Percentiles rank a stretch among this genome's conserved stretches.
Conservation (phyloP, 2,113 vertebrate genomes). For the Pomatorhinus ruficollis region DNA sequence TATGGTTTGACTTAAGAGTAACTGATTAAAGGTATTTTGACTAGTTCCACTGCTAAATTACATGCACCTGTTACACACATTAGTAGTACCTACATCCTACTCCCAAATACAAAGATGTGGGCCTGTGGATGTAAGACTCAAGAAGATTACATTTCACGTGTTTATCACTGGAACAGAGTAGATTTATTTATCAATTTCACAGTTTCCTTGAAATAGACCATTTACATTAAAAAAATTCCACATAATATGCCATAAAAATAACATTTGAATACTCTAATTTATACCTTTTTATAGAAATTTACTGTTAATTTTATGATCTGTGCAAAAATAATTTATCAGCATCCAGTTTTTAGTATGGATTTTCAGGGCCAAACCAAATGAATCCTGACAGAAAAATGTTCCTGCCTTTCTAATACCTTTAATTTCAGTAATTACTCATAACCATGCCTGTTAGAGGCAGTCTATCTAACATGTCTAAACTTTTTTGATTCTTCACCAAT, state of each 20-base stretch:
- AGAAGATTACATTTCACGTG: slow-evolving; percentile 52
- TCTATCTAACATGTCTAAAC: background rate
- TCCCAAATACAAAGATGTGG: background rate
- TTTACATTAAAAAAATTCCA: slow-evolving; percentile 66
- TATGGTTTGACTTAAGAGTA: slow-evolving; percentile 74
- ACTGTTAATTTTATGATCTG: slow-evolving; percentile 68
- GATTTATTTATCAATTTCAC: slow-evolving; percentile 79
- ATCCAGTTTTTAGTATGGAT: slow-evolving; percentile 46
- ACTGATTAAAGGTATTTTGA: slow-evolving; percentile 74
- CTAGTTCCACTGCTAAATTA: slow-evolving; percentile 64
- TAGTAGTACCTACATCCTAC: slow-evolving; percentile 43
- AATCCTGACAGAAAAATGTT: background rate
- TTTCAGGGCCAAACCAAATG: background rate
- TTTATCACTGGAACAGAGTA: slow-evolving; percentile 52
- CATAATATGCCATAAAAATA: slow-evolving; percentile 68
- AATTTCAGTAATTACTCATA: slow-evolving; percentile 48
- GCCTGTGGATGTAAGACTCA: background rate
- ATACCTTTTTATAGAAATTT: slow-evolving; percentile 59
- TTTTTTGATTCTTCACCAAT: background rate
- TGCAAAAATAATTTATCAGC: slow-evolving; percentile 55
- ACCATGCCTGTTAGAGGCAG: background rate
- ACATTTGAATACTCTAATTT: slow-evolving; percentile 60
- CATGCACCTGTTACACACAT: slow-evolving; percentile 70
- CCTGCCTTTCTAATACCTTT: slow-evolving; percentile 7
- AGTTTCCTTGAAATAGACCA: slow-evolving; percentile 70